Evolutionary conservation across 30 jellyfish, hydroid and myxozoan species (phyloP).

Genomic region (Hydra vulgaris): DNA sequence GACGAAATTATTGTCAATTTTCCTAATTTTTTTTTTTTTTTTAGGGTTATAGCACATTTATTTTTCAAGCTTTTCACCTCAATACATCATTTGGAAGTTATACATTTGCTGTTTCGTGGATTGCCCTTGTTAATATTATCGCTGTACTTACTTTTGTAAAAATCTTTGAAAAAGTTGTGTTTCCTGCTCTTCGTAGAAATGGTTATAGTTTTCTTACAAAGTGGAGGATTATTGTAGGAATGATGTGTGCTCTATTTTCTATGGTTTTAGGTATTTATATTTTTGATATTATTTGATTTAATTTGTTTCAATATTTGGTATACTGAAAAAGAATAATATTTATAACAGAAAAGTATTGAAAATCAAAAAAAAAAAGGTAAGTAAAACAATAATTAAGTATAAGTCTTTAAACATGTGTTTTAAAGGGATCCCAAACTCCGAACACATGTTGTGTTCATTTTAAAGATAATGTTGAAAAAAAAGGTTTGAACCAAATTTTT

Average conservation of each 20-base stretch:
- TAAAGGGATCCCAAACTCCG: too few relatives aligned
- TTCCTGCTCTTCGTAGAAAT: constrained; percentile 34
- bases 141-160: constrained; percentile 44
- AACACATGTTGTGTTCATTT: too few relatives aligned
- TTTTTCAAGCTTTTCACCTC: constrained; percentile 65
- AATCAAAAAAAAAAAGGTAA: too few relatives aligned
- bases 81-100: constrained; percentile 35
- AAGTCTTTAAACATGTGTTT: too few relatives aligned
- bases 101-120: constrained; percentile 65
- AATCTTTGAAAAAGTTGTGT: constrained; percentile 31
- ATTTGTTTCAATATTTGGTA: neutral
- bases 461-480: too few relatives aligned
- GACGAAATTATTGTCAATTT: neutral
- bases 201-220: constrained; percentile 27
- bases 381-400: too few relatives aligned
- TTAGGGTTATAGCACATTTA: constrained; percentile 56
- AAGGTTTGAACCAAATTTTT: too few relatives aligned
- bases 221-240: constrained; percentile 60
- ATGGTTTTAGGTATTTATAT: constrained; percentile 44
- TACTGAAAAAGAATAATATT: too few relatives aligned
- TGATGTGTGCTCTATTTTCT: constrained; percentile 38
- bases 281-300: too few relatives aligned
- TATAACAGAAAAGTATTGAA: too few relatives aligned
- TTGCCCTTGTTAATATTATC: constrained; percentile 32
- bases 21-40: neutral